Percentiles rank a stretch among this genome's conserved stretches.
phyloP scores from a whole-genome alignment of 2,888 invertebrate species.

The Noctuana brunneofusca region DNA sequence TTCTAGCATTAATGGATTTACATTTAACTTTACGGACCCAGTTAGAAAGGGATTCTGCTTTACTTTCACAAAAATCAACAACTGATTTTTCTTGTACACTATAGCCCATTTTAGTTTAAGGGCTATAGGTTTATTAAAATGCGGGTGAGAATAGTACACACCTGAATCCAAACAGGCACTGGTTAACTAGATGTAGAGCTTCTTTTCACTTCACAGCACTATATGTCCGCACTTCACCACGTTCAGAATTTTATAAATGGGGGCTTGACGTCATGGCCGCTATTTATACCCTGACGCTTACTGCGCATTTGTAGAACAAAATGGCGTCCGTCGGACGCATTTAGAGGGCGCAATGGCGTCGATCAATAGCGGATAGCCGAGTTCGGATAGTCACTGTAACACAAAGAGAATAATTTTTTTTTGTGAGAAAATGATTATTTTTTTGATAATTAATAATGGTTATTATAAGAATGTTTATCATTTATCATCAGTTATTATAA shows the following conservation, averaged over 20 bases:
- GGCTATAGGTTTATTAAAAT: constrained; percentile 57
- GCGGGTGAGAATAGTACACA: constrained; percentile 66
- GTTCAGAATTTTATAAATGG: constrained; percentile 52
- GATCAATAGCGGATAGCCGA: constrained; percentile 43
- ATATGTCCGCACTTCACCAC: constrained; percentile 61
- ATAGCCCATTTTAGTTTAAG: constrained; percentile 67
- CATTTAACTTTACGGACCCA: constrained; percentile 86
- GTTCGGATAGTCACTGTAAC: constrained; percentile 26
- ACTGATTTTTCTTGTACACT: constrained; percentile 72
- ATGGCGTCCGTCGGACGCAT: constrained; percentile 57
- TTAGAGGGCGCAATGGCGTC: constrained; percentile 40
- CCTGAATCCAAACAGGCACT: constrained; percentile 78
- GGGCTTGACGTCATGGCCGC: constrained; percentile 64
- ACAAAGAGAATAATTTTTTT: not conserved
- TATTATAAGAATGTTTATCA: too few relatives aligned
- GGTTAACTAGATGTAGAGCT: constrained; percentile 55
- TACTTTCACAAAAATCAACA: constrained; percentile 80
- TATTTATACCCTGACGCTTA: constrained; percentile 60
- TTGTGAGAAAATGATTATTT: too few relatives aligned
- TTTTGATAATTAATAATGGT: too few relatives aligned
- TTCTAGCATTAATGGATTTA: constrained; percentile 83
- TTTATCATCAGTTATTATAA: too few relatives aligned
- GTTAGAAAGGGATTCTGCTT: constrained; percentile 81
- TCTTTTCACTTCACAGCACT: constrained; percentile 65
- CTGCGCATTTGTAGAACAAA: constrained; percentile 66